A percentile compares a stretch with the other conserved stretches of the same genome.
phyloP scores from a whole-genome alignment of 1,140 invertebrate species.

The Drusus annulatus region DNA sequence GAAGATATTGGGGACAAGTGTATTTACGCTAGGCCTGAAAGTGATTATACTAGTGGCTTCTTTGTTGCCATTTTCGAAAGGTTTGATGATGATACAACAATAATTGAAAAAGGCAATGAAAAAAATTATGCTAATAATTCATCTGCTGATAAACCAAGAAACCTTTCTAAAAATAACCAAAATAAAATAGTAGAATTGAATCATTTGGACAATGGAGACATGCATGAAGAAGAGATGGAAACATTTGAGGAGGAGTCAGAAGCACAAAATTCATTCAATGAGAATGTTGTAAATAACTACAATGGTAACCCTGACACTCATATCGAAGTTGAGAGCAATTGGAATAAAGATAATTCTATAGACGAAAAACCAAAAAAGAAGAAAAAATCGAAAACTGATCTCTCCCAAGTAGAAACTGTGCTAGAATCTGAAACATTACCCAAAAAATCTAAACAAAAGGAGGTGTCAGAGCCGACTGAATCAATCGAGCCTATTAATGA shows the following conservation, averaged over 20 bases:
- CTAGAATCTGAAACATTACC: neutral
- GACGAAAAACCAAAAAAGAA: too few species aligned
- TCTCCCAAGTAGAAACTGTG: neutral
- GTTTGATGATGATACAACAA: constrained; percentile 56
- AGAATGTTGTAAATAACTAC: neutral
- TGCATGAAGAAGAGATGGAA: neutral
- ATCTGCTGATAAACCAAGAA: neutral
- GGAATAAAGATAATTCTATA: too few species aligned
- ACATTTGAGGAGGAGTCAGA: neutral
- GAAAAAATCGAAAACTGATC: too few species aligned
- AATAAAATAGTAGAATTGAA: neutral
- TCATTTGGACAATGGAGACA: neutral
- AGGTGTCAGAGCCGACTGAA: too few species aligned
- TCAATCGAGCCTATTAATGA: too few species aligned
- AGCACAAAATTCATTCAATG: neutral
- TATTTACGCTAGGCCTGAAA: constrained; percentile 81
- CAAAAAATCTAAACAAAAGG: neutral
- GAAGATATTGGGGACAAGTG: constrained; percentile 79
- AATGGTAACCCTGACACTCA: neutral
- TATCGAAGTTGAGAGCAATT: too few species aligned
- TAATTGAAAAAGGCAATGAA: constrained; percentile 1
- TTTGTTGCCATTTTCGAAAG: constrained; percentile 93
- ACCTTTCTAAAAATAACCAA: neutral
- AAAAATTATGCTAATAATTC: too few species aligned
- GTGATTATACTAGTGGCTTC: constrained; percentile 92